These are phyloP conservation scores for Epizoanthus ramosus DNA, from an alignment of 92 coral and sea anemone species.

Conservation along the genomic window DNA sequence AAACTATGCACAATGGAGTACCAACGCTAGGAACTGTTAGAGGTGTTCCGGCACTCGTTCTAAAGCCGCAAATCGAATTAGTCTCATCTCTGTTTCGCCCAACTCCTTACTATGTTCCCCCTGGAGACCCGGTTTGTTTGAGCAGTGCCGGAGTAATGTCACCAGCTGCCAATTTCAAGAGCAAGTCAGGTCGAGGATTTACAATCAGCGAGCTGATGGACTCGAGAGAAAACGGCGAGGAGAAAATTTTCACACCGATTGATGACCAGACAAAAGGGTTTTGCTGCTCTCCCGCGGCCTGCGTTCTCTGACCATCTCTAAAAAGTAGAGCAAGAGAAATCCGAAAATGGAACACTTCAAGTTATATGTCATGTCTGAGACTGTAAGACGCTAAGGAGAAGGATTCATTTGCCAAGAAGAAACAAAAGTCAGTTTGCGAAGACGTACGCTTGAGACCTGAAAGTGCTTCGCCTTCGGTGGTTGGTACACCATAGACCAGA, in stretches of 20 bases:
- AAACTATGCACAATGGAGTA: slow-evolving; percentile 43
- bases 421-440: no score
- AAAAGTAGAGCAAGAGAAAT: background rate
- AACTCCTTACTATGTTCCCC: slow-evolving; percentile 18
- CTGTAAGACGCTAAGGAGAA: no score
- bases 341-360: no score
- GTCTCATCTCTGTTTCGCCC: slow-evolving; percentile 27
- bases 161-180: slow-evolving; percentile 33
- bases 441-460: no score
- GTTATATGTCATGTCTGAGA: no score
- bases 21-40: slow-evolving; percentile 9
- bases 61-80: slow-evolving; percentile 44
- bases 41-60: slow-evolving; percentile 5
- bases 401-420: no score
- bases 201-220: slow-evolving; percentile 56
- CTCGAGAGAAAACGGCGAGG: slow-evolving; percentile 16
- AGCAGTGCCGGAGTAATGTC: slow-evolving; percentile 25
- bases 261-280: background rate
- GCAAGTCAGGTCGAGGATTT: slow-evolving; percentile 56
- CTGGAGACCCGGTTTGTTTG: background rate
- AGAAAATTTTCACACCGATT: background rate
- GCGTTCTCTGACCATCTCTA: background rate
- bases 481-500: no score
- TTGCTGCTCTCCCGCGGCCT: background rate
- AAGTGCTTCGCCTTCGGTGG: no score